Base-by-base conservation (phyloP, 2,888 invertebrate genomes). In the Spodoptera exigua region DNA sequence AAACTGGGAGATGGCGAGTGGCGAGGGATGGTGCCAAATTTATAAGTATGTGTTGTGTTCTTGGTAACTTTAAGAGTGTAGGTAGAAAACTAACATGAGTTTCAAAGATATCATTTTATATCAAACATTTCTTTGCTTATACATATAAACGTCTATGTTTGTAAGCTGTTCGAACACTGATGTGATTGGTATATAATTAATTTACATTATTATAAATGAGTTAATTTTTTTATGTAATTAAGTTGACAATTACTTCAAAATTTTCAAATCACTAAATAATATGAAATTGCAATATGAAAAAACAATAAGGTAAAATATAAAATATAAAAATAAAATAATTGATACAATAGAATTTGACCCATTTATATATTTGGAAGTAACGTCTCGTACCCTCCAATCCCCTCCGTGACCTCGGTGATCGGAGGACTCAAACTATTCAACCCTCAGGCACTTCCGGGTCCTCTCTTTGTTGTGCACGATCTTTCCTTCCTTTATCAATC, bases 401-500 rank as follows among this genome's bases (percentile, higher is more conserved):
- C 61, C 63, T 58, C 60, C 53, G 54, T 53, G 68, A 64, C 70
- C 68, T 61, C 64, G 55, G 51, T 71, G 74, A 74, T 61, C 61
- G 58, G 57, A 71, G 70, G 67, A 63, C 74, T 69, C 74, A 80
- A 85, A 86, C 85, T 86, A 86, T 85, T 83, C 82, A 73, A 68
- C 84, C 84, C 79, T 81, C 67, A 69, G 84, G 84, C 76, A 71
- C 65, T 84, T 83, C 85, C 84, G 80, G 79, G 61, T 68, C 76
- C 78, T 80, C 84, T 84, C 85, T 87, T 88, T 87, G 84, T 84
- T 75, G 69, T 70, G 75, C 74, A 71, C 77, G 83, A 86, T 84
- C 81, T 82, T 85, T 84, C 81, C 82, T 61, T 67, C 77, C 76
- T 80, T 82, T 83, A 80, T 79, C 81, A 76, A 78, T 82, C 72